Evolutionary conservation across 2,113 vertebrate species (phyloP).

Genomic region (Elephas maximus): DNA sequence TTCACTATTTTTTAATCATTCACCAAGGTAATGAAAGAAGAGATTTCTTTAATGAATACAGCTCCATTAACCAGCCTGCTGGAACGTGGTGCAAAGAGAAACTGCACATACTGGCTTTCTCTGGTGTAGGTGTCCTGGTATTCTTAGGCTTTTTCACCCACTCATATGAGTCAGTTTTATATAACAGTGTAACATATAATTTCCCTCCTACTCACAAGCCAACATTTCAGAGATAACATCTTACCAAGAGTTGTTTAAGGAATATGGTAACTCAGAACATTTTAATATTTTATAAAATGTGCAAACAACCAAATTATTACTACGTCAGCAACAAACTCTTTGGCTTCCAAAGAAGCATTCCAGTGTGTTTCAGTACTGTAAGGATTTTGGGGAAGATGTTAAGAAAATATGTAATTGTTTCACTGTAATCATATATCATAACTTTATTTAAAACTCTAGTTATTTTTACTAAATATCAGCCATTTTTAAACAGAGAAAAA

Average conservation of each 20-base stretch:
- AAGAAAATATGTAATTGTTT: slow-evolving; percentile 59
- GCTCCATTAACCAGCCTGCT: slow-evolving; percentile 80
- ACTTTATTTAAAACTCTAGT: slow-evolving; percentile 32
- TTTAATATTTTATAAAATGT: slow-evolving; percentile 87
- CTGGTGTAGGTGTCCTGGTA: slow-evolving; percentile 88
- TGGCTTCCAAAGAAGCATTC: slow-evolving; percentile 67
- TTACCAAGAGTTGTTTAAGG: slow-evolving; percentile 89
- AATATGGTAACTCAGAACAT: slow-evolving; percentile 85
- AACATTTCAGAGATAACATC: slow-evolving; percentile 88
- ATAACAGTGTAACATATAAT: slow-evolving; percentile 90
- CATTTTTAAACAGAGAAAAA: slow-evolving; percentile 47
- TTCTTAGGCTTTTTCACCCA: slow-evolving; percentile 89
- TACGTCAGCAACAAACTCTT: slow-evolving; percentile 86
- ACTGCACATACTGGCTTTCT: slow-evolving; percentile 80
- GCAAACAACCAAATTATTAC: slow-evolving; percentile 86
- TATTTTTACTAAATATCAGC: slow-evolving; percentile 42
- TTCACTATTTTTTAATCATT: slow-evolving; percentile 68
- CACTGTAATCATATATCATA: slow-evolving; percentile 38
- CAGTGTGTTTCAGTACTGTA: neutral
- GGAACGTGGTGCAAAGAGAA: slow-evolving; percentile 87
- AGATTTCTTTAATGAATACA: slow-evolving; percentile 84
- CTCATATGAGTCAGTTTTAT: slow-evolving; percentile 92
- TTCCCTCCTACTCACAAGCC: slow-evolving; percentile 90
- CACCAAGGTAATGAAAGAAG: slow-evolving; percentile 82
- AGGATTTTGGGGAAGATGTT: neutral